These are phyloP conservation scores for Kryphioiulus occultus DNA, from an alignment of 2,888 invertebrate species.

Conservation along the genomic window DNA sequence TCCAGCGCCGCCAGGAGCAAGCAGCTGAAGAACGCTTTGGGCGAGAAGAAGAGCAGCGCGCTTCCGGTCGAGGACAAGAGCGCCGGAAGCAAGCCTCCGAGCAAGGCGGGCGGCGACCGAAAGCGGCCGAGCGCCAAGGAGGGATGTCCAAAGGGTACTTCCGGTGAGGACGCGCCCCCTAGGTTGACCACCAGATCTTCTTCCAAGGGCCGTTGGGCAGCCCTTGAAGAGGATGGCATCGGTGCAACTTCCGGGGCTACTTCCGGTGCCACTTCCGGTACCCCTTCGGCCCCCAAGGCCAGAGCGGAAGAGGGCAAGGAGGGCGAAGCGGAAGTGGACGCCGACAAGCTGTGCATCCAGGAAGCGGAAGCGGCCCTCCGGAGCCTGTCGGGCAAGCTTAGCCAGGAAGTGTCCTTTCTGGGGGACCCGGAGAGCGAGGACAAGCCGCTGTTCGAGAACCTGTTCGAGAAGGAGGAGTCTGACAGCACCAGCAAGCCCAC, in stretches of 20 bases:
- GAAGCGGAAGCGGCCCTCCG: conserved; percentile 89
- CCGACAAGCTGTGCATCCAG: conserved; percentile 74
- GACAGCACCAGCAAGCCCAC: conserved; percentile 47
- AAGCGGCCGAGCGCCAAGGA: neutral
- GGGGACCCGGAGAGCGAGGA: conserved; percentile 54
- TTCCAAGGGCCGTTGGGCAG: conserved; percentile 29
- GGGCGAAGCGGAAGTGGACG: conserved; percentile 66
- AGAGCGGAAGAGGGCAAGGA: neutral
- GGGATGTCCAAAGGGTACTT: neutral
- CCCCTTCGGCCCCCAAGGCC: neutral
- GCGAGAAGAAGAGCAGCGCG: neutral
- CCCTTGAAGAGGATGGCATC: neutral
- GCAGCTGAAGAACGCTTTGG: neutral
- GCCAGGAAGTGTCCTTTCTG: conserved; percentile 58
- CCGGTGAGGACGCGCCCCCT: neutral
- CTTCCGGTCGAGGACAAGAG: neutral
- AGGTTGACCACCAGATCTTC: neutral
- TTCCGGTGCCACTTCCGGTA: no score
- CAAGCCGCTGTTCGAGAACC: conserved; percentile 62
- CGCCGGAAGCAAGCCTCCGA: no score
- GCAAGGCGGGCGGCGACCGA: neutral
- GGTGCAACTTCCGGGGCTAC: no score
- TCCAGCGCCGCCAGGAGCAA: neutral
- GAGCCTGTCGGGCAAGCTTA: conserved; percentile 86
- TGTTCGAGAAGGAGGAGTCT: conserved; percentile 56